phyloP scores from a whole-genome alignment of 2,888 invertebrate genomes.

The Paralinhomoeus sp. region DNA sequence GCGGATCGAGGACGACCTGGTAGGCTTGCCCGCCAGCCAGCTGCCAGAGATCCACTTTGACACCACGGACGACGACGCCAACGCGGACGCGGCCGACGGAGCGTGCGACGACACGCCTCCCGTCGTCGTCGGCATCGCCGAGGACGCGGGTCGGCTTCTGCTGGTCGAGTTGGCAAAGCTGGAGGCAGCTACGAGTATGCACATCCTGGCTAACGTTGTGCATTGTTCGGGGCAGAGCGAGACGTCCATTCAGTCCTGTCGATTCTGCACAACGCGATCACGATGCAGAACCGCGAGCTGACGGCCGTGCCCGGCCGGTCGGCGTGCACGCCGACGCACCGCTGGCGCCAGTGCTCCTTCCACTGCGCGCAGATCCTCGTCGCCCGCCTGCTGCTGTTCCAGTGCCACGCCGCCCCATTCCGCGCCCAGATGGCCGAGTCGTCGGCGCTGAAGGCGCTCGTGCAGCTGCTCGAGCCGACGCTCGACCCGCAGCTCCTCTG shows the following conservation, averaged over 20 bases:
- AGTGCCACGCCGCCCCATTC: constrained; percentile 36
- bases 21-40: too few species aligned
- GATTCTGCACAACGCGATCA: constrained; percentile 38
- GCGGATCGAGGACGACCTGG: constrained; percentile 6
- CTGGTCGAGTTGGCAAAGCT: too few species aligned
- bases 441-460: constrained; percentile 37
- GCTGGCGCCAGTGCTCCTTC: constrained; percentile 38
- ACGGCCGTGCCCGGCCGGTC: constrained; percentile 33
- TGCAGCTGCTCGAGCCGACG: constrained; percentile 39
- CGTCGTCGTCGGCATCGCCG: too few species aligned
- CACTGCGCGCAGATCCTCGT: constrained; percentile 36
- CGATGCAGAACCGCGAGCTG: constrained; percentile 39
- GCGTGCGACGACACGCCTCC: too few species aligned
- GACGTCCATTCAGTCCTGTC: constrained; percentile 35
- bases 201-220: too few species aligned
- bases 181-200: constrained; percentile 5
- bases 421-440: constrained; percentile 36
- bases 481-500: constrained; percentile 44
- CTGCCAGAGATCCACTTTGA: too few species aligned
- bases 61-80: too few species aligned
- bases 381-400: constrained; percentile 32
- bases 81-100: constrained; percentile 2
- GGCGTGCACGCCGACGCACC: constrained; percentile 38
- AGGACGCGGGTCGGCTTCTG: too few species aligned
- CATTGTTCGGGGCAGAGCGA: too few species aligned